Base-by-base conservation (phyloP, 2,888 invertebrate species). In the Aelia acuminata region DNA sequence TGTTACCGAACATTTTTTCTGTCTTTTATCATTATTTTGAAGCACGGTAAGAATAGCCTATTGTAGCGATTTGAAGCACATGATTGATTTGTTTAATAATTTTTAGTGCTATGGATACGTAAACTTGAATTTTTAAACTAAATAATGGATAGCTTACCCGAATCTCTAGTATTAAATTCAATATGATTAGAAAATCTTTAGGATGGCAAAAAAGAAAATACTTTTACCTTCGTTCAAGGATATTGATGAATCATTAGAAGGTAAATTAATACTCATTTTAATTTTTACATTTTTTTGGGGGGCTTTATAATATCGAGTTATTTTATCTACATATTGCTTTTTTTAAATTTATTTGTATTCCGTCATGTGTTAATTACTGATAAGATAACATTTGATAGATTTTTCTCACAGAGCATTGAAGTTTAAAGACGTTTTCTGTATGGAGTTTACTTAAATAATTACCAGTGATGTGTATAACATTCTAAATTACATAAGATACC, bases 351-450 rank as follows among this genome's bases (percentile, higher is more conserved):
- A 3, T 57, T 4, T 57, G 1, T 70, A 70, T 70, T 70, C 35
- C 13, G 63, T 70, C 63, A 70, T 70, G 8, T 70, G 63, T 35
- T 18, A 70, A 35, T 70, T 70, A 70, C 5, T 70, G 63, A 70
- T 70, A 70, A 70, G 63, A 70, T 70, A 70, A 35, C 31, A 35
- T 22, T 70, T 70, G 35, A 57, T 70, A 26, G 20, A 70, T 35
- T 20, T 70, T 35, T 18, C 35, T 8, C 18, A 3, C 1, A 18
- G 31, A 35, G 18, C 18, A 18, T 31, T 20, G 18, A 31, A 35
- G 18, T 35, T 35, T 18, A 10, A 70, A 35, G 63, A 70, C 18
- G 20, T 35, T 35, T 35, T 70, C 31, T 3, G 7, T 0, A 8
- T 57, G 10, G 31, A n/a, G n/a, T 63, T 63, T 31, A 31, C 26